Conservation (phyloP, 2,888 invertebrate genomes). For the Parascotia fuliginaria region DNA sequence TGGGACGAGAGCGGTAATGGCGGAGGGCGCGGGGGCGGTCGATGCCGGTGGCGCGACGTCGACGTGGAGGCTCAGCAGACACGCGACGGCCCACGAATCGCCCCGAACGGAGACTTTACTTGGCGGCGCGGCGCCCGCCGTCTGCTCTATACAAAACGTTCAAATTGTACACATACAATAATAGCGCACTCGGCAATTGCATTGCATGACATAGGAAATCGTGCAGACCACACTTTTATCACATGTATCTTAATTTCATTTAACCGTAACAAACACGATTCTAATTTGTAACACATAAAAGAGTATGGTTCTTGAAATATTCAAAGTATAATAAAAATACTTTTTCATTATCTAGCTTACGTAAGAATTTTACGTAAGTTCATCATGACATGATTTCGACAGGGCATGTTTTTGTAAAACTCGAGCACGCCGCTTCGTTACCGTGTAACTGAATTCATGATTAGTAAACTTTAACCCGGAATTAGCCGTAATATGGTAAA, state of each 20-base stretch:
- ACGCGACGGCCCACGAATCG: conserved; percentile 76
- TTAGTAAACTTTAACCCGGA: neutral
- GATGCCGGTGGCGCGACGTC: conserved; percentile 78
- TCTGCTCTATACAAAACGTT: neutral
- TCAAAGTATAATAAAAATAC: neutral
- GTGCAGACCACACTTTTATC: neutral
- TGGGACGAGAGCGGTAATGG: conserved; percentile 43
- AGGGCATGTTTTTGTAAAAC: neutral
- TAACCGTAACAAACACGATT: neutral
- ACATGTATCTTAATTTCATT: neutral
- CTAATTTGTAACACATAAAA: neutral
- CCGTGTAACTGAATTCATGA: neutral
- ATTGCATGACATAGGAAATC: neutral
- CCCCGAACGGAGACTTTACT: conserved; percentile 50
- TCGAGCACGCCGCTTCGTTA: neutral
- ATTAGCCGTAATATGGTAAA: neutral
- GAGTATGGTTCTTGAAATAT: neutral
- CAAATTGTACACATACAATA: conserved; percentile 9
- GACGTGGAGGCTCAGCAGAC: conserved; percentile 83
- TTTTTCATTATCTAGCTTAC: neutral
- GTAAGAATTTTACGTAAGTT: neutral
- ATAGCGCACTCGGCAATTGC: neutral
- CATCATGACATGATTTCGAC: too few species aligned
- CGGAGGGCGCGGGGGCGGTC: conserved; percentile 53
- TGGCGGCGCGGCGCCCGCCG: conserved; percentile 4